Base-by-base conservation (phyloP, 2,888 invertebrate genomes). In the Drosophila mettleri region DNA sequence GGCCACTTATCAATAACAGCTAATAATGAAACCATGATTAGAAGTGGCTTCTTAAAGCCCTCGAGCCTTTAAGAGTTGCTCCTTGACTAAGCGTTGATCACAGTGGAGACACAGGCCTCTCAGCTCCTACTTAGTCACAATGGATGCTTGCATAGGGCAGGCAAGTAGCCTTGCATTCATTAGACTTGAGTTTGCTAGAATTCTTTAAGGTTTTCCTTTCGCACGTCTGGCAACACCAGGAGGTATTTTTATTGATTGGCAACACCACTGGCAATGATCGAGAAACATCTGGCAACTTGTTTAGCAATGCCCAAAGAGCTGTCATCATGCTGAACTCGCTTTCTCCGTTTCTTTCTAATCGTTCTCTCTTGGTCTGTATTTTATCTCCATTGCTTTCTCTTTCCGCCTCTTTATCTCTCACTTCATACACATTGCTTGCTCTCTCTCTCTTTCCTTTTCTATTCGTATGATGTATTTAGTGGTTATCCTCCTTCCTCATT, bases 1-100 rank as follows among this genome's bases (percentile, higher is more conserved):
- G 10, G 5, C 29, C 31, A 39, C 31, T 61, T n/a, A 52, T 66
- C 75, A 55, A 70, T 66, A 49, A 48, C 54, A 48, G 61, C 69
- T 48, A 55, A 70, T 66, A 62, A 65, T 48, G 52, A 52, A 53
- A 61, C 54, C 59, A 55, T 74, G 70, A 75, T 70, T 70, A 75
- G 27, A 16, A 62, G 61, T 57, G 59, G 29, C n/a, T 9, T 2
- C 45, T 20, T n/a, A 7, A 45, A 55, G 31, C 49, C 33, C 24
- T 38, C 18, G 10, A 18, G 16, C 45, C 6, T 18, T 29, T 1
- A 29, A 27, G n/a, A n/a, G 43, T 10, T 24, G n/a, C n/a, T 8
- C 2, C 36, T 36, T 5, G 9, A 9, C 20, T 14, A 14, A 20
- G 20, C 14, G 8, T 14, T 22, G 41, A 8, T 2, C 8, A n/a